phyloP scores from a whole-genome alignment of 2,888 invertebrate genomes.

The Mesochorus sp. region DNA sequence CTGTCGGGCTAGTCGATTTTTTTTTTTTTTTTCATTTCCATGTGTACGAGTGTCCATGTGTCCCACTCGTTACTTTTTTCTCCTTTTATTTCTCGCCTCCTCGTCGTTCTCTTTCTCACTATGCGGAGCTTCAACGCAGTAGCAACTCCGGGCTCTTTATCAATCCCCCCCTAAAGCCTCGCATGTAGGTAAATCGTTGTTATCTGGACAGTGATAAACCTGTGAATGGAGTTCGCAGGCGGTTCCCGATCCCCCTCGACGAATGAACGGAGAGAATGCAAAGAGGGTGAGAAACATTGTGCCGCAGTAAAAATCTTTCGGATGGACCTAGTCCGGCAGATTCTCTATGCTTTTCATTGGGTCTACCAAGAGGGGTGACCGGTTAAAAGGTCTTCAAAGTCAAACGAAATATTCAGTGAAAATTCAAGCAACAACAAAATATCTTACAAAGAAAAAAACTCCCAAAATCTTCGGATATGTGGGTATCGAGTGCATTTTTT shows the following conservation, averaged over 20 bases:
- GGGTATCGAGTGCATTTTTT: too few species aligned
- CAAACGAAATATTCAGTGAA: too few species aligned
- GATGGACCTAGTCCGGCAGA: neutral
- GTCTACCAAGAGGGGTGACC: neutral
- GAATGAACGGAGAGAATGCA: slow-evolving; percentile 61
- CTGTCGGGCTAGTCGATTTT: slow-evolving; percentile 69
- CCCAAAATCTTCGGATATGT: too few species aligned
- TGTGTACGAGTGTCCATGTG: neutral
- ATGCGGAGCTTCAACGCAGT: slow-evolving; percentile 21
- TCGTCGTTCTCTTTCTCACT: slow-evolving; percentile 38
- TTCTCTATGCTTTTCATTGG: neutral
- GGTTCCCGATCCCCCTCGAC: slow-evolving; percentile 25
- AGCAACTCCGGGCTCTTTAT: slow-evolving; percentile 50
- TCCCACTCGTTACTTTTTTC: slow-evolving; percentile 54
- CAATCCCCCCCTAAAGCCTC: slow-evolving; percentile 64
- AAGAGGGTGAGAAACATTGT: slow-evolving; percentile 57
- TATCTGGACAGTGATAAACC: slow-evolving; percentile 82
- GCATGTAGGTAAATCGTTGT: slow-evolving; percentile 82
- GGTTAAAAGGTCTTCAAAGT: too few species aligned
- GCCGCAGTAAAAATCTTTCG: slow-evolving; percentile 9
- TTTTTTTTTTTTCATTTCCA: slow-evolving; percentile 2
- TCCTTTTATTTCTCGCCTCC: slow-evolving; percentile 21
- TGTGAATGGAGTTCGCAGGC: slow-evolving; percentile 79
- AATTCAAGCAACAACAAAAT: too few species aligned
- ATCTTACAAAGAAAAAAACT: too few species aligned